These are phyloP conservation scores for Chaetodon trifasciatus DNA, from an alignment of 2,797 vertebrate genomes.

Conservation along the genomic window DNA sequence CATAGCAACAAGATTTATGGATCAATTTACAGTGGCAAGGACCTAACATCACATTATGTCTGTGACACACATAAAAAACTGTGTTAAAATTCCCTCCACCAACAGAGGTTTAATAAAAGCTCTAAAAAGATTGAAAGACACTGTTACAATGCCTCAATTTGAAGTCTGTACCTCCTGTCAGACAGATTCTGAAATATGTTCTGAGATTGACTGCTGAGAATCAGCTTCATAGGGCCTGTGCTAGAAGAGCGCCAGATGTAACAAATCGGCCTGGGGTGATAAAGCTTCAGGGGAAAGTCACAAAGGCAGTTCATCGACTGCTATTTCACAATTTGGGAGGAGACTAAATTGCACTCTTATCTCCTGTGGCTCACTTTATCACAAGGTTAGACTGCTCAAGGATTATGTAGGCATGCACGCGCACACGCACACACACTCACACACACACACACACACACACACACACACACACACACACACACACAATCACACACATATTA, in stretches of 20 bases:
- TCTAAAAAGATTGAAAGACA: constrained; percentile 8
- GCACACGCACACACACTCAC: constrained; percentile 14
- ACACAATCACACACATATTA: no score
- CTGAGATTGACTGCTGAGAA: constrained; percentile 53
- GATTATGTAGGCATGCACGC: constrained; percentile 16
- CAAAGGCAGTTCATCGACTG: constrained; percentile 39
- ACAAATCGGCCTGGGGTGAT: constrained; percentile 41
- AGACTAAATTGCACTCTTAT: constrained; percentile 48
- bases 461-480: no score
- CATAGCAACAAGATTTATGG: constrained; percentile 46
- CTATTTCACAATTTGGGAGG: constrained; percentile 48
- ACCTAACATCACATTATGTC: constrained; percentile 9
- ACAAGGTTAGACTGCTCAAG: constrained; percentile 22
- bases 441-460: background rate
- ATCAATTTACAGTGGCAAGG: constrained; percentile 37
- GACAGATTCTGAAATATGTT: constrained; percentile 34
- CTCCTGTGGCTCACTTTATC: constrained; percentile 32
- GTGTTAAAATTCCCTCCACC: constrained; percentile 17
- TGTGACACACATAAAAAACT: constrained; percentile 8
- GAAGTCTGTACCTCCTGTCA: constrained; percentile 31
- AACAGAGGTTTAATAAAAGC: constrained; percentile 29
- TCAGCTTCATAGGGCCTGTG: constrained; percentile 47
- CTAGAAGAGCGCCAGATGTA: constrained; percentile 41
- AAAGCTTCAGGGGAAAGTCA: constrained; percentile 47
- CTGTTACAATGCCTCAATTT: constrained; percentile 35